These are phyloP conservation scores for Onychomys torridus DNA, from an alignment of 2,797 vertebrate species.

Conservation along the genomic window DNA sequence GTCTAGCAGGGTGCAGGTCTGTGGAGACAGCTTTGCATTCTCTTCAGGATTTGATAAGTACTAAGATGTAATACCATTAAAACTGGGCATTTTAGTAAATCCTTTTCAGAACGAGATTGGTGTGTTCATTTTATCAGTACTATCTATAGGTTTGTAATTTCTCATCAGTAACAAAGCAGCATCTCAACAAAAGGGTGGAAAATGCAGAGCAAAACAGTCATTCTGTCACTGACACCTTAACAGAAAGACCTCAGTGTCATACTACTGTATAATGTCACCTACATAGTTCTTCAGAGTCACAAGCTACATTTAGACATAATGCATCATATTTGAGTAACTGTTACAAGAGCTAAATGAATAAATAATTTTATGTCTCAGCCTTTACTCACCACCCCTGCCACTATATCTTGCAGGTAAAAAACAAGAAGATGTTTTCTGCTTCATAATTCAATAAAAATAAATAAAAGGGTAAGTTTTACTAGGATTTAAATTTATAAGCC, in stretches of 20 bases:
- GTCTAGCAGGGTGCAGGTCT: neutral
- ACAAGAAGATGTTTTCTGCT: neutral
- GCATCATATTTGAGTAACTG: neutral
- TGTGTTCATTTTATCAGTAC: slow-evolving; percentile 10
- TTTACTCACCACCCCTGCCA: neutral
- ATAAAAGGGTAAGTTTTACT: slow-evolving; percentile 18
- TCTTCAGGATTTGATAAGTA: neutral
- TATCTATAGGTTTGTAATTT: slow-evolving; percentile 43
- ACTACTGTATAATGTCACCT: neutral
- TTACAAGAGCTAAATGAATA: slow-evolving; percentile 11
- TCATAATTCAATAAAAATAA: slow-evolving; percentile 37
- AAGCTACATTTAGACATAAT: neutral
- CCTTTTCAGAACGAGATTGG: neutral
- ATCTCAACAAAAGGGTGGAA: neutral
- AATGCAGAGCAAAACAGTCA: neutral
- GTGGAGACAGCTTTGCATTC: neutral
- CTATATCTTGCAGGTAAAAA: neutral
- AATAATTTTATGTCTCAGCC: neutral
- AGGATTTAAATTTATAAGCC: slow-evolving; percentile 28
- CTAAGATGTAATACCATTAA: neutral
- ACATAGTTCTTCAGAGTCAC: neutral
- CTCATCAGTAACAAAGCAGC: neutral
- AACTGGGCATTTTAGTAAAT: slow-evolving; percentile 15
- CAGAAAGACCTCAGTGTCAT: neutral
- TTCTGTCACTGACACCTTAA: neutral